Evolutionary conservation across 2,797 vertebrate genomes (phyloP).

Genomic region (Melanogrammus aeglefinus): DNA sequence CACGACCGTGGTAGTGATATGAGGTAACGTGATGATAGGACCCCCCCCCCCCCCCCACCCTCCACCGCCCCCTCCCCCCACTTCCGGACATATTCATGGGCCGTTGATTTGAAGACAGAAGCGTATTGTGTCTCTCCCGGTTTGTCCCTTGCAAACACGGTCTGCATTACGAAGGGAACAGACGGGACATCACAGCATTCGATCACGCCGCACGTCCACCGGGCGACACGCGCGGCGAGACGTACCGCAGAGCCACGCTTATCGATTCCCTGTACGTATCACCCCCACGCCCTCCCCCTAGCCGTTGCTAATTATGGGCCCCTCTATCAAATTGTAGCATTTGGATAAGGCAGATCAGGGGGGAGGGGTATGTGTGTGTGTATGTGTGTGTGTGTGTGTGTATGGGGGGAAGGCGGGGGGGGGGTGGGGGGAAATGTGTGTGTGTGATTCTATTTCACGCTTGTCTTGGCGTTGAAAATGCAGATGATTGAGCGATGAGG

Average conservation of each 20-base stretch:
- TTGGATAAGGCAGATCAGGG: slow-evolving; percentile 42
- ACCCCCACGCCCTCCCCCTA: neutral
- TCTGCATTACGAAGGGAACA: too few relatives aligned
- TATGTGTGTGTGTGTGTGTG: too few relatives aligned
- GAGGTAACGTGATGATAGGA: too few relatives aligned
- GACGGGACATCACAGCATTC: too few relatives aligned
- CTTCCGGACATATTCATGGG: neutral
- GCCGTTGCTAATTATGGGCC: slow-evolving; percentile 48
- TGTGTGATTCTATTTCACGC: slow-evolving; percentile 25
- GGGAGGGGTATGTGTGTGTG: too few relatives aligned
- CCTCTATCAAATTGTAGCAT: slow-evolving; percentile 48
- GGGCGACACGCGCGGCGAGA: too few relatives aligned
- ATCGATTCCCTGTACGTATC: too few relatives aligned
- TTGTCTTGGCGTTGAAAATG: slow-evolving; percentile 11
- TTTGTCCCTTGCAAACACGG: too few relatives aligned
- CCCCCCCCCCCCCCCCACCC: neutral
- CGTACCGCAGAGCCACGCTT: too few relatives aligned
- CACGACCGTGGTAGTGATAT: too few relatives aligned
- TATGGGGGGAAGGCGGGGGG: neutral
- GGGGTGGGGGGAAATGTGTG: neutral
- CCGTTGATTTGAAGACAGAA: neutral
- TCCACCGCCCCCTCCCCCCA: neutral
- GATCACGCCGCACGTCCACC: too few relatives aligned
- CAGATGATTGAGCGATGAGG: slow-evolving; percentile 38
- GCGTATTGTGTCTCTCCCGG: too few relatives aligned